These are phyloP conservation scores for Sisyra nigra DNA, from an alignment of 2,888 invertebrate species.

Conservation along the genomic window DNA sequence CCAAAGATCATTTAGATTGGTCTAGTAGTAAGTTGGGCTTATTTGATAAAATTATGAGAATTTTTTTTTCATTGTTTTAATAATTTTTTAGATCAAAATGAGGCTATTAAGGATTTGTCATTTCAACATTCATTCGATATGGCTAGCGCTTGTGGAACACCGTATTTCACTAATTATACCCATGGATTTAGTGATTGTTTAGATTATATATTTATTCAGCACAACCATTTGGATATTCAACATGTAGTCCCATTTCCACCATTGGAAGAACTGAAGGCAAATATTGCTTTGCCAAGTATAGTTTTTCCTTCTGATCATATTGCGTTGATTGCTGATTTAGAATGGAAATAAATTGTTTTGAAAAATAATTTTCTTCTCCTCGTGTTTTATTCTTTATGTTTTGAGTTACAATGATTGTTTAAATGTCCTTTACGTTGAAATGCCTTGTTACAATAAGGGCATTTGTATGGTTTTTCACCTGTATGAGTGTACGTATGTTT, in stretches of 20 bases:
- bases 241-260: slow-evolving; percentile 70
- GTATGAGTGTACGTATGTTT: slow-evolving; percentile 20
- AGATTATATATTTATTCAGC: slow-evolving; percentile 83
- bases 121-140: slow-evolving; percentile 49
- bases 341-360: slow-evolving; percentile 24
- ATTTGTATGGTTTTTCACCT: slow-evolving; percentile 21
- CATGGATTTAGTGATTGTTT: slow-evolving; percentile 69
- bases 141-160: slow-evolving; percentile 71
- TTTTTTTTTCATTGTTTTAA: too few relatives aligned
- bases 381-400: background rate
- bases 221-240: slow-evolving; percentile 38
- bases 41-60: slow-evolving; percentile 5
- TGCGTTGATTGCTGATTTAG: slow-evolving; percentile 68
- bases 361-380: background rate
- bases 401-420: background rate
- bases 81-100: slow-evolving; percentile 37
- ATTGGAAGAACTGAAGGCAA: slow-evolving; percentile 52
- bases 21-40: slow-evolving; percentile 45
- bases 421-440: slow-evolving; percentile 15
- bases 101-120: slow-evolving; percentile 44
- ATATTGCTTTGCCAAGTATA: slow-evolving; percentile 72
- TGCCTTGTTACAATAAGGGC: slow-evolving; percentile 18
- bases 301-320: slow-evolving; percentile 91
- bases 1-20: slow-evolving; percentile 56
- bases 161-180: slow-evolving; percentile 76